Conservation (phyloP, 2,888 invertebrate species). For the Carpatolechia fugitivella region DNA sequence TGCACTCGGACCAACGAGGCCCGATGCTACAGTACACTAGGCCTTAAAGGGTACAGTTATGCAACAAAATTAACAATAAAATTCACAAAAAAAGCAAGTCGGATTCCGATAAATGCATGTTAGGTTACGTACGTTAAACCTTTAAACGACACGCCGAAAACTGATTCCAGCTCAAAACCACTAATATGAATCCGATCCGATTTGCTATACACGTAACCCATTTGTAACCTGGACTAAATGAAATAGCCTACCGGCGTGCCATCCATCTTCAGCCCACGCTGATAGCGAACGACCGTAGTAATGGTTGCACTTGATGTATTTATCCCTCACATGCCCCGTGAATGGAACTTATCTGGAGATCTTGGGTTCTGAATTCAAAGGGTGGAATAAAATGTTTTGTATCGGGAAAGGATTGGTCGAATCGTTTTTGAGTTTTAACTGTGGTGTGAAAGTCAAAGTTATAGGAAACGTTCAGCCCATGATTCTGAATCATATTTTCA, state of each 20-base stretch:
- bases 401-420: neutral
- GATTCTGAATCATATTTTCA: no score
- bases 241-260: conserved; percentile 32
- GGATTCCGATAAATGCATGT: no score
- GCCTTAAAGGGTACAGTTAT: no score
- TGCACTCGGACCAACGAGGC: no score
- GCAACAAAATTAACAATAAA: no score
- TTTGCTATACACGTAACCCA: conserved; percentile 36
- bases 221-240: conserved; percentile 38
- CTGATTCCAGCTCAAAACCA: neutral
- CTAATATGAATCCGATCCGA: conserved; percentile 26
- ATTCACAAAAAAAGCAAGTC: no score
- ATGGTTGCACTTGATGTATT: conserved; percentile 17
- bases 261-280: conserved; percentile 36
- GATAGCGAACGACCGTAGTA: conserved; percentile 26
- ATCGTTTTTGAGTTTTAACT: no score
- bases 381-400: neutral
- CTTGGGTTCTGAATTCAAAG: conserved; percentile 26
- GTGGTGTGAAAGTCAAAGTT: no score
- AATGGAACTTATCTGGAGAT: conserved; percentile 19
- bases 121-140: no score
- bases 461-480: no score
- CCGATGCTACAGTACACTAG: no score
- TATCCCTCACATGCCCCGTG: conserved; percentile 15
- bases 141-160: no score